Evolutionary conservation across 2,888 invertebrate species (phyloP), one percentile per base, ranked within the genome.

Genomic region (Imbricaverruca yamaguchii): DNA sequence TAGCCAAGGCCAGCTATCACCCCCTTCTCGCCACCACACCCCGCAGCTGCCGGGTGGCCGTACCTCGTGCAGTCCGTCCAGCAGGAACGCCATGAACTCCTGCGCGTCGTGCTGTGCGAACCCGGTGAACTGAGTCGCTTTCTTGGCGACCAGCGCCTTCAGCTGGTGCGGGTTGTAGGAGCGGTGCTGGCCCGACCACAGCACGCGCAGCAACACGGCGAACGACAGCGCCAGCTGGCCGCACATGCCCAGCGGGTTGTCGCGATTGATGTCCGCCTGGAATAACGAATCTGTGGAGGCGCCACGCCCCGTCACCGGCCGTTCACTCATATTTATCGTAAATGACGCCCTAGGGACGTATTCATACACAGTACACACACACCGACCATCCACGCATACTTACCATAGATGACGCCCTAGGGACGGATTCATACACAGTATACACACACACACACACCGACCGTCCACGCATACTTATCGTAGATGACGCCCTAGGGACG

Each of bases 41-140:
- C 39, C 4, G 39, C 39, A 39, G 39, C 39, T 39, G 39, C 39
- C 39, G 4, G 39, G 39, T 39, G 39, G 39, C 4, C 80, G 81
- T 82, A 85, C 85, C 84, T 88, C 88, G 83, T 88, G 88, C 1
- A 88, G 84, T 0, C 87, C 86, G 83, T 88, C 87, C 21, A 88
- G 83, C 18, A 90, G 85, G 84, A 88, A 89, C 21, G 89, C 87
- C 87, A 89, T 87, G 84, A 90, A 89, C 84, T 90, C 90, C 84
- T 89, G 89, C 4, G 90, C 89, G 85, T 90, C 90, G 84, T 90
- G 90, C 84, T 90, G 90, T 69, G 88, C 88, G 85, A 87, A 89
- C 21, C 89, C 89, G 59, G 87, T 87, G 84, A 90, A 90, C 85
- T 89, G 88, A 59, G 86, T 87, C 18, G 88, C 87, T 85, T 89